These are phyloP conservation scores for Glaucopsyche alexis DNA, from an alignment of 2,888 invertebrate species.

Conservation along the genomic window DNA sequence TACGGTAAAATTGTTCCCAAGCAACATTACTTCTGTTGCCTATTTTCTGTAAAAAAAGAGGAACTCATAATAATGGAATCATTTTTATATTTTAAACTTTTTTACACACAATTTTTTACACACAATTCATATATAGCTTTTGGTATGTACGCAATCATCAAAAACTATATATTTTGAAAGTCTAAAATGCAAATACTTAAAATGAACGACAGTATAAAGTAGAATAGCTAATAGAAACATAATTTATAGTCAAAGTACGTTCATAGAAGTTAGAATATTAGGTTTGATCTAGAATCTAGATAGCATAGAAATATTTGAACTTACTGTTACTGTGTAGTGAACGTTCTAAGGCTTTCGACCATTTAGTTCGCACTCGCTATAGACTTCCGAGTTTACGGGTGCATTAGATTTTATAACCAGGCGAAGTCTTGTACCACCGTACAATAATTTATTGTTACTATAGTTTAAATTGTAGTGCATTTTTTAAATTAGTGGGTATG, in stretches of 20 bases:
- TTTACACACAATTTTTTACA: no score
- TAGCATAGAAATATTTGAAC: slow-evolving; percentile 18
- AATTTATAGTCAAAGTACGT: not conserved
- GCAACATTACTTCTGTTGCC: no score
- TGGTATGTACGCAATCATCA: no score
- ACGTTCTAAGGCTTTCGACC: slow-evolving; percentile 4
- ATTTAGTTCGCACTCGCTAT: slow-evolving; percentile 32
- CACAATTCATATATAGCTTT: no score
- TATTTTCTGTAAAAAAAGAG: no score
- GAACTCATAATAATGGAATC: no score
- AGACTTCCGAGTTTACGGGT: slow-evolving; percentile 34
- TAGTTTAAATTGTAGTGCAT: not conserved
- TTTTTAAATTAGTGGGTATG: not conserved
- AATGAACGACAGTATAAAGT: not conserved
- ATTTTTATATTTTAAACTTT: no score
- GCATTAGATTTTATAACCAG: slow-evolving; percentile 35
- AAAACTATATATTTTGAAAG: no score
- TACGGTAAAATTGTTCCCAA: no score
- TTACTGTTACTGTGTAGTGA: slow-evolving; percentile 9
- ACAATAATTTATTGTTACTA: slow-evolving; percentile 4
- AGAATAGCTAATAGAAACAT: not conserved
- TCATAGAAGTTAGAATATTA: slow-evolving; percentile 1
- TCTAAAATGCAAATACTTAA: no score
- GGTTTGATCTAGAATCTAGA: slow-evolving; percentile 15
- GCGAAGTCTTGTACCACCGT: slow-evolving; percentile 20